Base-by-base conservation (phyloP, 2,888 invertebrate species). In the Polydrusus pterygomalis region DNA sequence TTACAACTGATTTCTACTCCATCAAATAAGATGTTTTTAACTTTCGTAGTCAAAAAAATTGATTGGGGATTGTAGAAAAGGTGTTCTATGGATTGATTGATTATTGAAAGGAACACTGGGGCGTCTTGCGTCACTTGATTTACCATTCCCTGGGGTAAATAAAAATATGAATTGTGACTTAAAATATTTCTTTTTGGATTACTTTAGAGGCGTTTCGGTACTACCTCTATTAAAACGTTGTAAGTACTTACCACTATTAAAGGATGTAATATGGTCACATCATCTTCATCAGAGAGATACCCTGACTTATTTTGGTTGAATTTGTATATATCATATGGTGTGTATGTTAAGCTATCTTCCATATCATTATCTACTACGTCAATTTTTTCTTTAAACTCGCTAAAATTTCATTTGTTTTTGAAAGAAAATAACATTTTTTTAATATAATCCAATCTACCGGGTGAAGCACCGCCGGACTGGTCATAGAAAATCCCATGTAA, bases 331-430 rank as follows among this genome's bases (percentile, higher is more conserved):
- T 92, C 92, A 65, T 90, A 89, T 83, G 92, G 91, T 79, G 90
- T 92, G 84, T 93, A 96, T 0, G 92, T 91, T 1, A 96, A 90
- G 0, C 93, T 93, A 83, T 96, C 96, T 65, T 93, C 92, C 6
- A 90, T 91, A 7, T 91, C 92, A 77, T 94, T 90, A 81, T 96
- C 95, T 74, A 90, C 90, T 0, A 95, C 84, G 79, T 95, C 92
- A n/a, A 93, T 91, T 87, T 96, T 96, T 81, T 93, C 92, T 84
- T 94, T 94, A 92, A 93, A 94, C 88, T 95, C 94, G 68, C 95
- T 96, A 81, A 34, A 68, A 47, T 17, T 38, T 25, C 9, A 18
- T 17, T 25, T 5, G 5, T 25, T 25, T 1, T 25, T 25, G 2
- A 7, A 62, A n/a, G 13, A 3, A n/a, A 9, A 18, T 2, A 54